Evolutionary conservation across 1,140 invertebrate genomes (phyloP).

Genomic region (Rhyzopertha dominica): DNA sequence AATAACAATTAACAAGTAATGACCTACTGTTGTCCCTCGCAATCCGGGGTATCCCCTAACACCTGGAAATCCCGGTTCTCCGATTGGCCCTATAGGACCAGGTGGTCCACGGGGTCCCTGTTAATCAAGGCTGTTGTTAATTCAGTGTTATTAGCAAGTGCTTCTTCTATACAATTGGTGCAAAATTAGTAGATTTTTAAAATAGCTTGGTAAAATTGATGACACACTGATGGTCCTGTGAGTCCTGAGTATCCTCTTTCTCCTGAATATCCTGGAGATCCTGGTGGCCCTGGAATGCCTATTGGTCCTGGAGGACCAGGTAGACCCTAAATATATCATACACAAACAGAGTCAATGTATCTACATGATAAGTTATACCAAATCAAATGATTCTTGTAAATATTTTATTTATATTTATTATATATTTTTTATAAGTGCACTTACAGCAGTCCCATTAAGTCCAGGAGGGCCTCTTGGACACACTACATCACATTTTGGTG

Average conservation of each 20-base stretch:
- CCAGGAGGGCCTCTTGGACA: constrained; percentile 59
- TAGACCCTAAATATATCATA: constrained; percentile 17
- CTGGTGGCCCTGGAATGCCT: constrained; percentile 35
- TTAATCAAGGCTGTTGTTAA: too few species aligned
- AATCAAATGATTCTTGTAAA: too few species aligned
- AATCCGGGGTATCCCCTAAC: constrained; percentile 23
- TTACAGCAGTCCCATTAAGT: constrained; percentile 54
- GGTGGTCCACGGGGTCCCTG: constrained; percentile 37
- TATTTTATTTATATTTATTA: background rate
- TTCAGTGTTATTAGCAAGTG: too few species aligned
- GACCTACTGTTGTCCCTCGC: constrained; percentile 18
- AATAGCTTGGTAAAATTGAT: background rate
- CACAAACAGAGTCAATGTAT: background rate
- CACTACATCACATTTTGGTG: constrained; percentile 30
- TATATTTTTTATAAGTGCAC: constrained; percentile 10
- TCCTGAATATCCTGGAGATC: constrained; percentile 38
- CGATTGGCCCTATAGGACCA: constrained; percentile 31
- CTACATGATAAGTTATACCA: too few species aligned
- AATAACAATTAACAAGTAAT: too few species aligned
- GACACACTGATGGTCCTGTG: constrained; percentile 28
- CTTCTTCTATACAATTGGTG: too few species aligned
- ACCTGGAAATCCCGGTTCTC: constrained; percentile 41
- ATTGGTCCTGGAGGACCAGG: constrained; percentile 33
- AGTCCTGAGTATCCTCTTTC: constrained; percentile 33
- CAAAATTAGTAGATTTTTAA: background rate